A percentile compares a stretch with the other conserved stretches of the same genome.
phyloP scores from a whole-genome alignment of 2,888 invertebrate species.

The Pristionchus entomophagus region DNA sequence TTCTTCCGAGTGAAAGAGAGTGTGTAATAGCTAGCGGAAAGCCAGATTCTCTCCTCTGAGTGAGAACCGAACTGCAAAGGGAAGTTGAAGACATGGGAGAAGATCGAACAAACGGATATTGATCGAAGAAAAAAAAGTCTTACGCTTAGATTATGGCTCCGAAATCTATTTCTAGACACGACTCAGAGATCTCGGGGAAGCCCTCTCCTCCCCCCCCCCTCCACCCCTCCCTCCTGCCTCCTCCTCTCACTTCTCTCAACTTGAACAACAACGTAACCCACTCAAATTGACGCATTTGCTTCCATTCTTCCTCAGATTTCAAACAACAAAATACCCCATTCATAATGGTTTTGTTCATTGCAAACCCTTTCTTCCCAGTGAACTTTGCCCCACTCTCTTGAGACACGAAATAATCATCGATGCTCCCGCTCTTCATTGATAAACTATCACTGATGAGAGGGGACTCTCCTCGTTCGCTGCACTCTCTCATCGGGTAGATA shows the following conservation, averaged over 20 bases:
- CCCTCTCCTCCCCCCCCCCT: not conserved
- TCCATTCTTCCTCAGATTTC: not conserved
- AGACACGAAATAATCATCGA: not conserved
- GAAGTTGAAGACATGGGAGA: not conserved
- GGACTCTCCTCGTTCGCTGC: not conserved
- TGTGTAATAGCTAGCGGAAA: not conserved
- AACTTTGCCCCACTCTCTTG: not conserved
- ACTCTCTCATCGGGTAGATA: not conserved
- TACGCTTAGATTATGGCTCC: no score
- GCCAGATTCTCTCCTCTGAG: not conserved
- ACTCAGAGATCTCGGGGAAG: not conserved
- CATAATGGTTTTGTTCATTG: not conserved
- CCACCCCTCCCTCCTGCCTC: not conserved
- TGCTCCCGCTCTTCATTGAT: not conserved
- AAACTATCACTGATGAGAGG: not conserved
- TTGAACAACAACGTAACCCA: not conserved
- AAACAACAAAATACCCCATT: not conserved
- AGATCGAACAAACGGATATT: not conserved
- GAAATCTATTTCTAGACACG: no score
- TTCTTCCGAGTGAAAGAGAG: not conserved
- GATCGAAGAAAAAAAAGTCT: not conserved
- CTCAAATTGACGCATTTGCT: not conserved
- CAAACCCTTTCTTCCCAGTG: not conserved
- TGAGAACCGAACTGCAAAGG: not conserved
- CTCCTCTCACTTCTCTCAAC: not conserved